phyloP scores from a whole-genome alignment of 2,888 invertebrate genomes.

The Drosophila subquinaria region DNA sequence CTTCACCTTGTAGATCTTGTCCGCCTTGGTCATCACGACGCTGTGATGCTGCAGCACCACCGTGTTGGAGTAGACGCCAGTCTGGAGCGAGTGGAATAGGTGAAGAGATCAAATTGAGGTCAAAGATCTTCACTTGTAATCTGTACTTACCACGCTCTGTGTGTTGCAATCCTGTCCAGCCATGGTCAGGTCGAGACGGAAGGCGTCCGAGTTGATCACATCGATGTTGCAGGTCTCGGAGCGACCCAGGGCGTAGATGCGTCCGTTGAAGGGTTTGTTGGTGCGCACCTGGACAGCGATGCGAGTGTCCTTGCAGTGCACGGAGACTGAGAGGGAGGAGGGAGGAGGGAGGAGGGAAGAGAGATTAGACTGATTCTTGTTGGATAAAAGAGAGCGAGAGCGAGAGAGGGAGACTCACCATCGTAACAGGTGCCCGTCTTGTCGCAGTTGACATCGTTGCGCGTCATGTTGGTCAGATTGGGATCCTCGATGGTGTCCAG shows the following conservation, averaged over 20 bases:
- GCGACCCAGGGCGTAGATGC: slow-evolving; percentile 96
- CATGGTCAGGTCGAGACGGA: slow-evolving; percentile 96
- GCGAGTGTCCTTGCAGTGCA: slow-evolving; percentile 97
- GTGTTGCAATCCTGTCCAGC: slow-evolving; percentile 98
- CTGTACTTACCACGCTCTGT: slow-evolving; percentile 93
- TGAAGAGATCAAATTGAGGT: too few relatives aligned
- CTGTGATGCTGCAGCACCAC: slow-evolving; percentile 97
- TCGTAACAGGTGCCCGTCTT: slow-evolving; percentile 98
- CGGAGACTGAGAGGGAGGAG: slow-evolving; percentile 89
- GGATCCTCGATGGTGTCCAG: slow-evolving; percentile 92
- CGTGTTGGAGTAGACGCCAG: slow-evolving; percentile 96
- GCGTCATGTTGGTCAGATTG: slow-evolving; percentile 90
- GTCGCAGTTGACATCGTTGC: slow-evolving; percentile 95
- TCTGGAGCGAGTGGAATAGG: slow-evolving; percentile 86
- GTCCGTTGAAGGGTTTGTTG: slow-evolving; percentile 97
- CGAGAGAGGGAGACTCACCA: slow-evolving; percentile 87
- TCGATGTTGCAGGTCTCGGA: slow-evolving; percentile 98
- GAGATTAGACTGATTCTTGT: not conserved
- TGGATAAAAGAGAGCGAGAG: not conserved
- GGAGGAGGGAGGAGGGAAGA: too few relatives aligned
- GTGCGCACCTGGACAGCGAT: slow-evolving; percentile 97
- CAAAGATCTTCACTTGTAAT: not conserved
- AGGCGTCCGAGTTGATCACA: slow-evolving; percentile 95
- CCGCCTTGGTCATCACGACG: slow-evolving; percentile 98
- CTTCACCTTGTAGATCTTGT: slow-evolving; percentile 98